These are phyloP conservation scores for Protonemura montana DNA, from an alignment of 2,888 invertebrate genomes.

Conservation along the genomic window DNA sequence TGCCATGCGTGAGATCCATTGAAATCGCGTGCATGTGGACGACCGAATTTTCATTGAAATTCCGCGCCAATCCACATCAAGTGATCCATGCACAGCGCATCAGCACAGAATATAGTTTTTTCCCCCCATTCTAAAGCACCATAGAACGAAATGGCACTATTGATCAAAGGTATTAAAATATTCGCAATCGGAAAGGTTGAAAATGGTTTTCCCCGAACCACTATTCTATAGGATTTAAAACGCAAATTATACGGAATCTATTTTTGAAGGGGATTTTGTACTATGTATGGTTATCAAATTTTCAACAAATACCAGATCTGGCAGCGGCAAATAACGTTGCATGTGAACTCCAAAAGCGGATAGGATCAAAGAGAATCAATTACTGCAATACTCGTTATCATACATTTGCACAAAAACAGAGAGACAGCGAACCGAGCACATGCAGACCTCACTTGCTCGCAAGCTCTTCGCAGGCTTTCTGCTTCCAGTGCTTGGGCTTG, in stretches of 20 bases:
- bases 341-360: background rate
- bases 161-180: slow-evolving; percentile 12
- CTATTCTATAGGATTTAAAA: background rate
- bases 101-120: background rate
- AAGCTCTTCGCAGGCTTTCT: no score
- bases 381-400: background rate
- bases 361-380: background rate
- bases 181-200: background rate
- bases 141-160: background rate
- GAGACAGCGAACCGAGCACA: background rate
- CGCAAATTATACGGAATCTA: background rate
- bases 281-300: background rate
- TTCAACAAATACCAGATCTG: background rate
- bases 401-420: background rate
- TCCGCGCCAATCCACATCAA: background rate
- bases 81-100: no score
- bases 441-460: background rate
- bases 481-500: no score
- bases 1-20: no score
- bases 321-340: background rate
- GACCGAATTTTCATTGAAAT: background rate
- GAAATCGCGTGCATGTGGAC: background rate
- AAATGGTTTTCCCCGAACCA: background rate
- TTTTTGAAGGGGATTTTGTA: slow-evolving; percentile 2
- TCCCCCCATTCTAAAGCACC: background rate